Base-by-base conservation (phyloP, 1,140 invertebrate species). In the Andricus grossulariae region DNA sequence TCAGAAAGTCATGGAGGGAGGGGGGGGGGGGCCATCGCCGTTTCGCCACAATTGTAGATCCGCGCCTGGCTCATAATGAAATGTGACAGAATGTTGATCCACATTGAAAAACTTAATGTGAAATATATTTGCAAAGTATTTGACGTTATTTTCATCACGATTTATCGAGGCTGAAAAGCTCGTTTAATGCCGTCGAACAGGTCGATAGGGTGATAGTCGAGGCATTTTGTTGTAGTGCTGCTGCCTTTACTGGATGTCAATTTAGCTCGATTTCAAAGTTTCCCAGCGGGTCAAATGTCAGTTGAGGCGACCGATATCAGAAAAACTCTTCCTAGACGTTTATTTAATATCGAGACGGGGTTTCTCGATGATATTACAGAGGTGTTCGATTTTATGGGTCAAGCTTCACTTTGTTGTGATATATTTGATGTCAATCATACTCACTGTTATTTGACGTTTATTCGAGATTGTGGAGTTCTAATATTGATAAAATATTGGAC, bases 231-330 rank as follows among this genome's bases (percentile, higher is more conserved):
- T 19, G 15, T 21, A 18, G 11, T 50, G 52, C 45, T 73, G 54
- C 19, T 45, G 71, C 72, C 51, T 78, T 71, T 71, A 19, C 76
- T 74, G 49, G 51, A 78, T 50, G 76, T 55, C 77, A 78, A 78
- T 80, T 54, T 18, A 18, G 25, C 57, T 49, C 75, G 73, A 73
- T 80, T 76, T 76, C 71, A 25, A 80, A 76, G 74, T 80, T 79
- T 79, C 50, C 74, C 16, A 52, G 52, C 12, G 57, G 51, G 25
- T 73, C 50, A 52, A 52, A 45, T 73, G 51, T 73, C 72, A 54
- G 19, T n/a, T 21, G n/a, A 19, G 12, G 19, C 18, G 45, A 51
- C 15, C 51, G 21, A 73, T 73, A 55, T 55, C 52, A 39, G 52
- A 50, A 74, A 74, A 74, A 51, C 72, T 11, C 72, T 74, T 55